Evolutionary conservation across 2,797 vertebrate genomes (phyloP), one percentile per base, ranked within the genome.

Genomic region (Cynodonichthys magdalenae): DNA sequence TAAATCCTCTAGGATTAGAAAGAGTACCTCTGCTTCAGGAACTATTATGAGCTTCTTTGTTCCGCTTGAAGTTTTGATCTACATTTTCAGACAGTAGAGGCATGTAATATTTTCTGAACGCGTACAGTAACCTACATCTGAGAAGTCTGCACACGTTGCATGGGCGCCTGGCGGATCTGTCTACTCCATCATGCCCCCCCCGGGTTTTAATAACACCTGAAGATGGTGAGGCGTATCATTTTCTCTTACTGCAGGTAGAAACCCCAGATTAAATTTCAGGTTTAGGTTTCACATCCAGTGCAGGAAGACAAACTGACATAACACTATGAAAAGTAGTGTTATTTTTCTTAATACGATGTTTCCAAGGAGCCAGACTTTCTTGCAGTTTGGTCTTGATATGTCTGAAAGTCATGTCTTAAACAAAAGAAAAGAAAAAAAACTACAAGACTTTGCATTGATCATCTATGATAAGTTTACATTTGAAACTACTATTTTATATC

Each of bases 31-130:
- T 77, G 85, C 74, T 79, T 75, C 53, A 50, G 63, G 67, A 71
- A 59, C 71, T 72, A 79, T 90, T 90, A 83, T 34, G 63, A 75
- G 83, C 64, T 60, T 54, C 54, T 53, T 52, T 70, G 70, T 73
- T 81, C 69, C 80, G 67, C 65, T 52, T 59, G 59, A 69, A 71
- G 84, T 84, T 92, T 89, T 90, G 79, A 91, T 91, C 84, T 74
- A 70, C 73, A 71, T 87, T 85, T 76, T 51, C 64, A 85, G 81
- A 79, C 56, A 72, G 67, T 56, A 77, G 62, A 76, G 42, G 57
- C 63, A 75, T 57, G 76, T 86, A 80, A 88, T 83, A 73, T 61
- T 79, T 81, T 79, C 27, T 85, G 80, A 89, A 87, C 78, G 82
- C 66, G 41, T 74, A 73, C 80, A 79, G 75, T 80, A 81, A 80